These are phyloP conservation scores for Numenius arquata DNA, from an alignment of 2,113 vertebrate species.

Conservation along the genomic window DNA sequence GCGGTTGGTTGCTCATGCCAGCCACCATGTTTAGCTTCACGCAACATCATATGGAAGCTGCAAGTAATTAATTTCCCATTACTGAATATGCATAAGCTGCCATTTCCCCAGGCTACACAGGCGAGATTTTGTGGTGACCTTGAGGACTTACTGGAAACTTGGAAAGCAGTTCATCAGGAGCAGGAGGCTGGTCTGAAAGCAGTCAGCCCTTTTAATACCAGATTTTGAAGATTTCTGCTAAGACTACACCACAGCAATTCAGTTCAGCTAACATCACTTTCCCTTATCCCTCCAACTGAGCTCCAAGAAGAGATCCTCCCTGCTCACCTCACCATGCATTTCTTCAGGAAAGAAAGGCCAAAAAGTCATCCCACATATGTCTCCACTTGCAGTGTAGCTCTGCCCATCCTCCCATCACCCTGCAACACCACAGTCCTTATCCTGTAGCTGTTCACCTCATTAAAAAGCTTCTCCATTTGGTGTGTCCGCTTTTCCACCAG, in stretches of 20 bases:
- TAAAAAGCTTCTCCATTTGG: not conserved
- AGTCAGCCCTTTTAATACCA: not conserved
- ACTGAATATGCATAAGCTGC: fast-evolving
- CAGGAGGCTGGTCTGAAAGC: not conserved
- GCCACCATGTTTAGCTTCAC: fast-evolving
- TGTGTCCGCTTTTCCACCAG: not conserved
- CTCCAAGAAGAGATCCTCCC: not conserved
- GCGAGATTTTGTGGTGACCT: not conserved
- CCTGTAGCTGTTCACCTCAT: not conserved
- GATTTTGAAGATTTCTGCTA: not conserved
- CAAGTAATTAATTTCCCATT: not conserved
- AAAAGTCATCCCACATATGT: fast-evolving
- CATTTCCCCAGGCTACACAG: not conserved
- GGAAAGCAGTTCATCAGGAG: not conserved
- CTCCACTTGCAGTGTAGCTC: not conserved
- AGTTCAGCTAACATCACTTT: not conserved
- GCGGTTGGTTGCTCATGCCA: fast-evolving
- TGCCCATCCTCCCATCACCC: not conserved
- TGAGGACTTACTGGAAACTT: not conserved
- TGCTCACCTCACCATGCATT: not conserved
- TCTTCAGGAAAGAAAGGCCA: not conserved
- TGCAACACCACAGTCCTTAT: too few relatives aligned
- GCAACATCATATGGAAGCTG: not conserved
- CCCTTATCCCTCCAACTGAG: not conserved
- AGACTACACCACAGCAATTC: not conserved